These are phyloP conservation scores for Peromyscus californicus DNA, from an alignment of 2,113 vertebrate species.

Conservation along the genomic window DNA sequence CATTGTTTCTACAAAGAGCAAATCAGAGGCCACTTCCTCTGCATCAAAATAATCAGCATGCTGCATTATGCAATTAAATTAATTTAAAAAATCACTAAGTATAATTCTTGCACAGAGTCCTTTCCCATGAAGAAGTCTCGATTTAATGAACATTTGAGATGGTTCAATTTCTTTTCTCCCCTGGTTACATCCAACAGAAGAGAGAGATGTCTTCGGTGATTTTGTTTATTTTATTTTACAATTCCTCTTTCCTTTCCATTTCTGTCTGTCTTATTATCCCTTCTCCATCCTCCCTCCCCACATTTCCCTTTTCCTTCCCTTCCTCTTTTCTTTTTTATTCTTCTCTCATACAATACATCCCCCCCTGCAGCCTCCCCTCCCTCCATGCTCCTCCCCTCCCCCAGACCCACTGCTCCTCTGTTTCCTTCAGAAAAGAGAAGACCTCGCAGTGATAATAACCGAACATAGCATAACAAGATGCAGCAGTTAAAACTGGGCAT, in stretches of 20 bases:
- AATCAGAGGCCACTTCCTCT: background rate
- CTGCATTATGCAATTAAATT: background rate
- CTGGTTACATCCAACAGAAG: background rate
- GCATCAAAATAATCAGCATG: background rate
- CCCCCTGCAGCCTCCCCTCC: background rate
- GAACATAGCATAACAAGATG: background rate
- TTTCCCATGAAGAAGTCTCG: background rate
- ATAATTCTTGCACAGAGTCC: background rate
- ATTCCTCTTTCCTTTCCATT: background rate
- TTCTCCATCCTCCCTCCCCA: background rate
- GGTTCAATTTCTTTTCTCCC: background rate
- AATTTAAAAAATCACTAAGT: background rate
- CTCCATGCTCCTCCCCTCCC: rapidly evolving
- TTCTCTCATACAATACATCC: background rate
- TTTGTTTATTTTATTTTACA: background rate
- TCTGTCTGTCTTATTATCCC: background rate
- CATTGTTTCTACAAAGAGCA: background rate
- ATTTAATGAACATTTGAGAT: background rate
- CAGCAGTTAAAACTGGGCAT: background rate
- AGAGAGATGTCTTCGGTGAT: background rate
- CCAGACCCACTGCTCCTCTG: background rate
- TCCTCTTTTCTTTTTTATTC: background rate
- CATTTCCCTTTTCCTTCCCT: background rate
- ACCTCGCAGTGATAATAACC: background rate
- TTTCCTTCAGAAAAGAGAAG: background rate